These are phyloP conservation scores for Chauna torquata DNA, from an alignment of 2,113 vertebrate species.

Conservation along the genomic window DNA sequence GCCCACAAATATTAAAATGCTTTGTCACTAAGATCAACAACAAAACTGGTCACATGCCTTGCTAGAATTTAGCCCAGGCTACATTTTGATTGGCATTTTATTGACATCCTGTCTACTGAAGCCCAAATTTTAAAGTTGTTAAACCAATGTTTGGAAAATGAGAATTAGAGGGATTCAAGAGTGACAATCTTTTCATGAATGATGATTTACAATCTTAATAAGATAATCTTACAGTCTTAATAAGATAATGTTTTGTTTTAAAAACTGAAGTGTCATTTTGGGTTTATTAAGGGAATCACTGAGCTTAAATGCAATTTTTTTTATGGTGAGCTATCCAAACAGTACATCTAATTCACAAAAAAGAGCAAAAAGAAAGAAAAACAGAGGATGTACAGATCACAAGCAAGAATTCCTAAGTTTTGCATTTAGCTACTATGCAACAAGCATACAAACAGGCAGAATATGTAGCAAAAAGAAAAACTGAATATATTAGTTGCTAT, in stretches of 20 bases:
- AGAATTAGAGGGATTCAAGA: neutral
- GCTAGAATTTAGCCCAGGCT: neutral
- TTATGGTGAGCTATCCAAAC: neutral
- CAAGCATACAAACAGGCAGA: neutral
- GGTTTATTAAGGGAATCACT: neutral
- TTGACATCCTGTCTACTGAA: neutral
- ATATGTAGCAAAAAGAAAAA: neutral
- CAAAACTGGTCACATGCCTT: neutral
- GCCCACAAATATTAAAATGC: neutral
- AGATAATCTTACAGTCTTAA: no score
- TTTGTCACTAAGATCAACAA: neutral
- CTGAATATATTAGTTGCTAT: neutral
- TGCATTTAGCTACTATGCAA: neutral
- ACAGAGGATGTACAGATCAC: neutral
- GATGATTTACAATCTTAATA: neutral
- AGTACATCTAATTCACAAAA: neutral
- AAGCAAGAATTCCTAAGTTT: neutral
- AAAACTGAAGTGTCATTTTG: neutral
- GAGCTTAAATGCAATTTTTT: neutral
- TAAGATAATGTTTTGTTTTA: neutral
- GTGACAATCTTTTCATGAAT: neutral
- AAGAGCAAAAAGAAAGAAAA: neutral
- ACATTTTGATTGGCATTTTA: neutral
- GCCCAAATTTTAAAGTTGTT: neutral
- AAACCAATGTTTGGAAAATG: neutral